These are phyloP conservation scores for Drosophila subsilvestris DNA, from an alignment of 2,888 invertebrate species.

Conservation along the genomic window DNA sequence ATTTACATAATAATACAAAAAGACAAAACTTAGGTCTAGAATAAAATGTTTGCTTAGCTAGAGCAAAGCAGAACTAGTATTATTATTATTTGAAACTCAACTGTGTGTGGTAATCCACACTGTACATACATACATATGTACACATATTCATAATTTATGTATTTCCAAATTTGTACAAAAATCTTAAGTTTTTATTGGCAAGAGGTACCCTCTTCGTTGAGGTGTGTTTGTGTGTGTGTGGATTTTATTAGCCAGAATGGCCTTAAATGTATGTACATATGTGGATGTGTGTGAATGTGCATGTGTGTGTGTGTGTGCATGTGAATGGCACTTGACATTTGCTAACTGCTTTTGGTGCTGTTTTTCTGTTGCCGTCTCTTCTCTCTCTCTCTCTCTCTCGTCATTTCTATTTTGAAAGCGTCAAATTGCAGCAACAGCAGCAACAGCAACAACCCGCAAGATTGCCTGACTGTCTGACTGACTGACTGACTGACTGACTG, in stretches of 20 bases:
- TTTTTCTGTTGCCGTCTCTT: conserved; percentile 1
- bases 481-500: conserved; percentile 13
- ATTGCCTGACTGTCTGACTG: conserved; percentile 24
- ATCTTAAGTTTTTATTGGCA: neutral
- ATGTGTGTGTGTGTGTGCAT: conserved; percentile 10
- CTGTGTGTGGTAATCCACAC: neutral
- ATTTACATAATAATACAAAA: neutral
- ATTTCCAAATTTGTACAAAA: neutral
- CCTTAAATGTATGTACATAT: conserved; percentile 15
- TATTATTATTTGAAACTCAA: neutral
- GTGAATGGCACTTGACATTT: conserved; percentile 45
- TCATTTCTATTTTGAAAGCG: conserved; percentile 44
- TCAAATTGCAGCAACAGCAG: conserved; percentile 24
- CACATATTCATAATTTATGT: neutral
- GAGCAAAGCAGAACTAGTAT: too few species aligned
- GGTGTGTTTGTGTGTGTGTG: conserved; percentile 5
- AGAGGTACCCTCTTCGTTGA: neutral
- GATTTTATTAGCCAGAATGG: conserved; percentile 42
- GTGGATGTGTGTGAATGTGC: neutral
- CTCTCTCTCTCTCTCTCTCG: conserved; percentile 12
- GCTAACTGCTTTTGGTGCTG: conserved; percentile 35
- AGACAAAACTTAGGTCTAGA: neutral
- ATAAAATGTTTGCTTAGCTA: neutral
- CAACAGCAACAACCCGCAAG: conserved; percentile 5
- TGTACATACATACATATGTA: neutral